phyloP scores from a whole-genome alignment of 2,888 invertebrate species.

The Spilosoma lubricipeda region DNA sequence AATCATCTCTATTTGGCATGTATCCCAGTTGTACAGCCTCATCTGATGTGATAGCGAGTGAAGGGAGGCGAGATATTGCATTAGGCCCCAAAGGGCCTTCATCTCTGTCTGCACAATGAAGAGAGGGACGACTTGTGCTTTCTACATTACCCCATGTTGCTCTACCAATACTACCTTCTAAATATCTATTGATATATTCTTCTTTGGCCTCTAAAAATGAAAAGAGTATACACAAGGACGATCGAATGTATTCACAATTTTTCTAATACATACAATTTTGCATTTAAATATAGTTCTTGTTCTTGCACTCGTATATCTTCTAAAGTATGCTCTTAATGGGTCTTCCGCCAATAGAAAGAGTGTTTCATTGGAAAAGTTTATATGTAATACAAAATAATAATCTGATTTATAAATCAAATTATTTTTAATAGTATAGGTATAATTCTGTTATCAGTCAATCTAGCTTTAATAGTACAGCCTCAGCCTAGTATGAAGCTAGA shows the following conservation, averaged over 20 bases:
- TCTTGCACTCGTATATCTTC: too few relatives aligned
- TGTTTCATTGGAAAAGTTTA: too few relatives aligned
- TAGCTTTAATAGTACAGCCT: too few relatives aligned
- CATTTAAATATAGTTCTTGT: too few relatives aligned
- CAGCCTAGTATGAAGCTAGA: too few relatives aligned
- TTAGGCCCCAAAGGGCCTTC: slow-evolving; percentile 93
- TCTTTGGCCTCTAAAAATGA: slow-evolving; percentile 92
- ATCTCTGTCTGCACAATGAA: slow-evolving; percentile 91
- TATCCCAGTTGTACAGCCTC: slow-evolving; percentile 96
- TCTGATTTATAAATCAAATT: too few relatives aligned
- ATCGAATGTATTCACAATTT: not conserved
- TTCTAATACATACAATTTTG: not conserved
- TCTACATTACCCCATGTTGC: slow-evolving; percentile 93
- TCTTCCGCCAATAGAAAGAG: too few relatives aligned
- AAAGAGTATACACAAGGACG: not conserved
- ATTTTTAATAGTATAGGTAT: too few relatives aligned
- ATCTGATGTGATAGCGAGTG: slow-evolving; percentile 92
- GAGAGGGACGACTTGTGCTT: slow-evolving; percentile 89
- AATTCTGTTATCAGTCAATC: not conserved
- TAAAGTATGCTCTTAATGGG: too few relatives aligned
- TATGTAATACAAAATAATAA: too few relatives aligned
- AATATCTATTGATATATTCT: slow-evolving; percentile 94
- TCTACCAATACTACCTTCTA: slow-evolving; percentile 96
- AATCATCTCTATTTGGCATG: slow-evolving; percentile 98
- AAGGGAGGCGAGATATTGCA: slow-evolving; percentile 89